A percentile compares a stretch with the other conserved stretches of the same genome.
Conservation (phyloP, 1,140 invertebrate genomes). For the Anoplophora glabripennis region DNA sequence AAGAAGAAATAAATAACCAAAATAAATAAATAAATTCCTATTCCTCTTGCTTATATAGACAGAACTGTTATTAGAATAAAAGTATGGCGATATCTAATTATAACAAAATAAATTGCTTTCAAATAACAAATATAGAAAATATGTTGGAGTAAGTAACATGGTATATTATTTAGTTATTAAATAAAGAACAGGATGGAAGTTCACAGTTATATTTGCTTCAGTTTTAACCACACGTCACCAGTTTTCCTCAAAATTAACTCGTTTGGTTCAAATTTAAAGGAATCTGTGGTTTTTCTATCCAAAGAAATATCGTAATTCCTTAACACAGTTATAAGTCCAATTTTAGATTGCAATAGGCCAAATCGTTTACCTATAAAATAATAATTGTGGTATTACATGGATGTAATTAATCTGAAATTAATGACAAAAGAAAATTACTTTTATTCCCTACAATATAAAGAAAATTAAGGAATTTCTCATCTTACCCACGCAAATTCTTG, state of each 20-base stretch:
- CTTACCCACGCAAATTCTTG: constrained; percentile 59
- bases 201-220: constrained; percentile 45
- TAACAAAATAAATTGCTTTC: too few species aligned
- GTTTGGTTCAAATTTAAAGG: constrained; percentile 39
- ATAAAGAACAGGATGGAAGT: too few species aligned
- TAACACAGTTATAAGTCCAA: constrained; percentile 41
- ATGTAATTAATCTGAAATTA: too few species aligned
- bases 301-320: constrained; percentile 39
- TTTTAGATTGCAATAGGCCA: constrained; percentile 46
- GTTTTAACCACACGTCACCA: constrained; percentile 44
- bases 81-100: too few species aligned
- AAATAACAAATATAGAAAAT: too few species aligned
- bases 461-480: background rate
- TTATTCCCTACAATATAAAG: background rate
- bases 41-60: too few species aligned
- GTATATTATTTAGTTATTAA: too few species aligned
- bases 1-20: too few species aligned
- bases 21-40: too few species aligned
- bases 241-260: constrained; percentile 49
- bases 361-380: constrained; percentile 45
- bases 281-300: constrained; percentile 33
- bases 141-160: too few species aligned
- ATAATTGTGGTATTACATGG: constrained; percentile 31
- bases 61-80: too few species aligned
- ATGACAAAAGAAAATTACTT: too few species aligned